phyloP scores from a whole-genome alignment of 2,797 vertebrate genomes.

The Myiotriccus ornatus region DNA sequence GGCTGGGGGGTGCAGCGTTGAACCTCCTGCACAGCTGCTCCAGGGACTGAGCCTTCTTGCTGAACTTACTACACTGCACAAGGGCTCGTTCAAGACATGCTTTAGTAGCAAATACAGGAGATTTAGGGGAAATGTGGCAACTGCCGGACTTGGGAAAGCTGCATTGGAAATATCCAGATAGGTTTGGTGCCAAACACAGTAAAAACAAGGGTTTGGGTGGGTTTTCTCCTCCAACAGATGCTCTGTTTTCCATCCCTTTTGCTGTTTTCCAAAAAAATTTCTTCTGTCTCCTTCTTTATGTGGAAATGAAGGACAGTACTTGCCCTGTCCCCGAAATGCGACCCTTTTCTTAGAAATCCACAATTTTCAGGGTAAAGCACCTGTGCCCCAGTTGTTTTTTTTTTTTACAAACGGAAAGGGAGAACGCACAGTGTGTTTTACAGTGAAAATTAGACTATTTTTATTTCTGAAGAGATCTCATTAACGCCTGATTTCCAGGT shows the following conservation, averaged over 20 bases:
- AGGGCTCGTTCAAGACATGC: neutral
- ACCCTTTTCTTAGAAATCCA: neutral
- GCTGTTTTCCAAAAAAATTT: neutral
- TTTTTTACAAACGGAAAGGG: neutral
- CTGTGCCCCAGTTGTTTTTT: neutral
- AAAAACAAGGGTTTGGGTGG: neutral
- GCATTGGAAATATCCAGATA: neutral
- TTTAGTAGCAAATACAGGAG: neutral
- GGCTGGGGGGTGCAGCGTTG: accelerated
- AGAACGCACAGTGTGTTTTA: neutral
- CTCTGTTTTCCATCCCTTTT: neutral
- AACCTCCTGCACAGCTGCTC: neutral
- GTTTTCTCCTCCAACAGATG: neutral
- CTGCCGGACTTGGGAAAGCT: neutral
- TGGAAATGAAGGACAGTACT: neutral
- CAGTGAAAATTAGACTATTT: neutral
- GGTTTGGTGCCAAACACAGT: neutral
- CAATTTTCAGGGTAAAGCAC: neutral
- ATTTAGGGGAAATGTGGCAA: neutral
- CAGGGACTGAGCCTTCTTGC: neutral
- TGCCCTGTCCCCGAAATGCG: neutral
- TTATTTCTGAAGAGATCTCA: neutral
- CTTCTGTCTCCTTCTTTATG: neutral
- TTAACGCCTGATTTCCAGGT: neutral
- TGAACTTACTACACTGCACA: neutral